Evolutionary conservation across 2,113 vertebrate genomes (phyloP).

Genomic region (Trinectes maculatus): DNA sequence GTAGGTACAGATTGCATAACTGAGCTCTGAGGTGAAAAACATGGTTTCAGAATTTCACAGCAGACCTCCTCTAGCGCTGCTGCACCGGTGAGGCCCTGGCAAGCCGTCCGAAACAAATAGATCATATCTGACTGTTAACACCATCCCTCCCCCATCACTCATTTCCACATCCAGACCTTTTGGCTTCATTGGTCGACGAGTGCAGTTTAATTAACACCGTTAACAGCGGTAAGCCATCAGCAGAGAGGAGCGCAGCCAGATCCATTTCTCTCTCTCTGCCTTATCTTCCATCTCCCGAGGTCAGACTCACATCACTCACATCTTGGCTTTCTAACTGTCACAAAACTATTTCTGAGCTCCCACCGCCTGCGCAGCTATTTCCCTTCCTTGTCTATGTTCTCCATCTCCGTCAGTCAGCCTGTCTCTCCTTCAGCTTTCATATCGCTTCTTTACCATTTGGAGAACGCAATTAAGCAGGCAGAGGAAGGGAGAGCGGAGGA

Average conservation of each 20-base stretch:
- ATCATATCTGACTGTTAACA: conserved; percentile 44
- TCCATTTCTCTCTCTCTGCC: background rate
- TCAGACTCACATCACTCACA: conserved; percentile 20
- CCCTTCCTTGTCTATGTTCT: too few species aligned
- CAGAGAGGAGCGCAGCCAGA: conserved; percentile 32
- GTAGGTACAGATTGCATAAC: conserved; percentile 8
- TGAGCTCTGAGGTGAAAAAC: background rate
- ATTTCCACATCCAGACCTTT: conserved; percentile 52
- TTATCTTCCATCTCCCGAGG: conserved; percentile 11
- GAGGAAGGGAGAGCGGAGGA: conserved; percentile 19
- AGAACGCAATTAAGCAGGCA: conserved; percentile 41
- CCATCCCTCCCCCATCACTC: conserved; percentile 39
- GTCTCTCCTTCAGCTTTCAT: conserved; percentile 1
- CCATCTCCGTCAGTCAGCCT: background rate
- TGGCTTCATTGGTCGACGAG: conserved; percentile 56
- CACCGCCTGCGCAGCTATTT: background rate
- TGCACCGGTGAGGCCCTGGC: conserved; percentile 27
- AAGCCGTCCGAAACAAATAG: conserved; percentile 44
- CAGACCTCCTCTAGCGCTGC: background rate
- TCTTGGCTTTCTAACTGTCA: background rate
- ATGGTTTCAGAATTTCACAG: conserved; percentile 6
- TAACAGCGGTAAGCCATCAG: conserved; percentile 64
- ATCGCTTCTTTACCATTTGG: background rate
- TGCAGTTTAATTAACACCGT: conserved; percentile 72
- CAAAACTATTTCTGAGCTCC: conserved; percentile 1